Conservation (phyloP, 1,140 invertebrate species). For the Lamellibrachia luymesi region DNA sequence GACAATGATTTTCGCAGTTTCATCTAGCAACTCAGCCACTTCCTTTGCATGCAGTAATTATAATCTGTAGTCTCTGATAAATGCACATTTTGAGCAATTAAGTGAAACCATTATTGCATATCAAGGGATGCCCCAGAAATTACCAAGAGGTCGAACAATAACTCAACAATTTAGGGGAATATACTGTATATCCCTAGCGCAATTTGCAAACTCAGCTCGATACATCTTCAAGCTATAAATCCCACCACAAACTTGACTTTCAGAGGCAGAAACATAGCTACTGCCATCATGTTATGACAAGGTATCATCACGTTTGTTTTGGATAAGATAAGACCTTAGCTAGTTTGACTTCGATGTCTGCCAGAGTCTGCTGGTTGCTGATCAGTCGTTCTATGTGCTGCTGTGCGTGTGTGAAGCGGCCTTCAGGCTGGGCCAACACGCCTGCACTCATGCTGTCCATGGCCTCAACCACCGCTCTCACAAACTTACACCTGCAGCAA, state of each 20-base stretch:
- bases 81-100: background rate
- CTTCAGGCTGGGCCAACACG: conserved; percentile 36
- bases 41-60: background rate
- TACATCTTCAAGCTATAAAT: background rate
- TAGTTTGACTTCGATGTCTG: background rate
- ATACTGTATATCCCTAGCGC: too few relatives aligned
- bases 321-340: background rate
- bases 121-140: background rate
- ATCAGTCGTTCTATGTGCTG: conserved; percentile 45
- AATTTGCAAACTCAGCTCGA: background rate
- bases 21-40: background rate
- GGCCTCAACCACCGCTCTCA: conserved; percentile 45
- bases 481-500: conserved; percentile 47
- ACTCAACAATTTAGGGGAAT: too few relatives aligned
- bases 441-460: conserved; percentile 36
- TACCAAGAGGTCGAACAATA: background rate
- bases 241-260: background rate
- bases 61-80: background rate
- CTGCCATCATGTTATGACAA: background rate
- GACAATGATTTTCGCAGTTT: background rate
- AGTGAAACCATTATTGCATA: background rate
- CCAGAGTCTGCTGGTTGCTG: conserved; percentile 35
- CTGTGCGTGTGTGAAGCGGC: conserved; percentile 34
- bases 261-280: background rate
- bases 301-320: background rate